Evolutionary conservation across 2,888 invertebrate species (phyloP).

Genomic region (Lithophane leautieri): DNA sequence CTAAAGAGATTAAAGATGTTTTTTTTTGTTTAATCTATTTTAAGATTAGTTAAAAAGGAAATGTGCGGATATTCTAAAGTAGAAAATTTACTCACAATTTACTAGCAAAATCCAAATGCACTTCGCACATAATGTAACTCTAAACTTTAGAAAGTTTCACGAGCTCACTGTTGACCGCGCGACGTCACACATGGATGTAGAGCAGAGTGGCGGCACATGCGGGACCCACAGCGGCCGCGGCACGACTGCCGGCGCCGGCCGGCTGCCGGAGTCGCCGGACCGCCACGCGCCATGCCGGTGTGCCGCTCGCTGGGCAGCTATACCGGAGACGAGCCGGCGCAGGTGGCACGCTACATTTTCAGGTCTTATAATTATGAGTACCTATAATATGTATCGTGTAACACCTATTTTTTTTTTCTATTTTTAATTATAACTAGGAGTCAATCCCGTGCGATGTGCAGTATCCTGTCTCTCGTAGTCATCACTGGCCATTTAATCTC

Average conservation of each 20-base stretch:
- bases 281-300: too few species aligned
- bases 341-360: too few species aligned
- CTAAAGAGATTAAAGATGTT: not conserved
- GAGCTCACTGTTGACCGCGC: slow-evolving; percentile 6
- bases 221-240: slow-evolving; percentile 29
- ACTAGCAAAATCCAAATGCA: slow-evolving; percentile 7
- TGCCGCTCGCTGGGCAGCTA: too few species aligned
- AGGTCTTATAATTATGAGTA: too few species aligned
- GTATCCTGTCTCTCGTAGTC: too few species aligned
- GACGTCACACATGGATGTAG: not conserved
- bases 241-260: slow-evolving; percentile 19
- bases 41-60: not conserved
- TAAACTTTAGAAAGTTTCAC: slow-evolving; percentile 41
- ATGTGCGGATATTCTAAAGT: not conserved
- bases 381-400: too few species aligned
- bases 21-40: too few species aligned
- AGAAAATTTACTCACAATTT: slow-evolving; percentile 25
- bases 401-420: too few species aligned
- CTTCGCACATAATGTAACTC: slow-evolving; percentile 13
- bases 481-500: too few species aligned
- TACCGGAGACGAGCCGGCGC: too few species aligned
- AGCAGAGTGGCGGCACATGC: slow-evolving; percentile 7
- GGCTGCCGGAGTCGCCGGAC: not conserved
- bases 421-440: too few species aligned
- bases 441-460: too few species aligned